A percentile compares a stretch with the other conserved stretches of the same genome.
phyloP scores from a whole-genome alignment of 2,797 vertebrate species.

The Aeoliscus strigatus region DNA sequence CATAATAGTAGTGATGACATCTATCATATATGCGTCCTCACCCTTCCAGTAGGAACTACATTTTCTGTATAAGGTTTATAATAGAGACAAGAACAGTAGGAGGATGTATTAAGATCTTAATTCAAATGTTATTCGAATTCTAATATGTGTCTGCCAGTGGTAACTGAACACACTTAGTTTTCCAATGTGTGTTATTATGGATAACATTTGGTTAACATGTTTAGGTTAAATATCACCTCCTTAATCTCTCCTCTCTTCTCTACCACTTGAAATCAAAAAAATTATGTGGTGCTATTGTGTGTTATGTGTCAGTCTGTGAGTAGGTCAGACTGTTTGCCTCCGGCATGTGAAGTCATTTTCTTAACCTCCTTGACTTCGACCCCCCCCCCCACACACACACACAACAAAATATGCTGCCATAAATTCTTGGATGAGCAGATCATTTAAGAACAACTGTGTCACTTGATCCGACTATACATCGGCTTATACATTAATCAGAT shows the following conservation, averaged over 20 bases:
- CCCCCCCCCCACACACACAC: no score
- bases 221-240: no score
- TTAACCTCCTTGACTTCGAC: no score
- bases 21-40: neutral
- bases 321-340: constrained; percentile 19
- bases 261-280: neutral
- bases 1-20: neutral
- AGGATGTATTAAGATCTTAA: constrained; percentile 4
- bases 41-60: neutral
- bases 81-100: neutral
- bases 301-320: constrained; percentile 14
- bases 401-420: no score
- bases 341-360: constrained; percentile 2
- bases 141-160: constrained; percentile 5
- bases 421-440: no score
- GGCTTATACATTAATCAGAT: no score
- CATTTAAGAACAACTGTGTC: no score
- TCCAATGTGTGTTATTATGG: no score
- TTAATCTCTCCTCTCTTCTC: neutral
- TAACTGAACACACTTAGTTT: constrained; percentile 10
- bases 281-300: constrained; percentile 1
- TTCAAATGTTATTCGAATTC: neutral
- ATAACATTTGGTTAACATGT: no score
- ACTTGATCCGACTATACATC: no score
- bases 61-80: neutral